A percentile compares a stretch with the other conserved stretches of the same genome.
phyloP scores from a whole-genome alignment of 2,113 vertebrate species.

The Lucifuga dentata region DNA sequence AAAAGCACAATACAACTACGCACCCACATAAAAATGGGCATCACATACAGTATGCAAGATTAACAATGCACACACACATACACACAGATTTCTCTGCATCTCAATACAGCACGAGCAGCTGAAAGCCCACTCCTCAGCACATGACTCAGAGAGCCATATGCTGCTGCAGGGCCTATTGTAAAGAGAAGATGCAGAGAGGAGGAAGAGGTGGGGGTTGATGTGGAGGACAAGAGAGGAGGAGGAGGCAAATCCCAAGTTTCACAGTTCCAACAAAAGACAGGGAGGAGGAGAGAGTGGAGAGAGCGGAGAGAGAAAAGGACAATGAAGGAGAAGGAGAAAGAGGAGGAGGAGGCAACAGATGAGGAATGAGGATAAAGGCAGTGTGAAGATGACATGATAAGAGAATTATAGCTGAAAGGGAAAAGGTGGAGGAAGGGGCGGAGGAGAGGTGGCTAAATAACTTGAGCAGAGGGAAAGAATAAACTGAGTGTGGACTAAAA shows the following conservation, averaged over 20 bases:
- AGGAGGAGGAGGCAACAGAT: constrained; percentile 57
- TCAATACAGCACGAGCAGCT: constrained; percentile 46
- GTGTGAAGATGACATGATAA: constrained; percentile 45
- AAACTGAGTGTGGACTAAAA: background rate
- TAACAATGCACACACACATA: background rate
- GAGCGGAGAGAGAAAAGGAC: constrained; percentile 1
- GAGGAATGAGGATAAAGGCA: constrained; percentile 47
- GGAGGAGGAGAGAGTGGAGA: constrained; percentile 53
- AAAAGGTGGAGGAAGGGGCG: constrained; percentile 24
- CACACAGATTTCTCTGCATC: constrained; percentile 19
- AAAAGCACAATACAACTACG: too few relatives aligned
- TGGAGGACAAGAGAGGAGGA: constrained; percentile 51
- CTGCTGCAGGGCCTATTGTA: constrained; percentile 70
- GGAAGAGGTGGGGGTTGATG: constrained; percentile 38
- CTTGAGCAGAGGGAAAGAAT: constrained; percentile 1
- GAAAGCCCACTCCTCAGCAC: constrained; percentile 53
- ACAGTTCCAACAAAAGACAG: constrained; percentile 61
- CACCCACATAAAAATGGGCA: background rate
- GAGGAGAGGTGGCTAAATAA: constrained; percentile 26
- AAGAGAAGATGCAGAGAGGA: constrained; percentile 48
- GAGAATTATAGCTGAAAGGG: constrained; percentile 14
- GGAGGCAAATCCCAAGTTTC: constrained; percentile 55
- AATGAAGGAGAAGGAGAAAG: constrained; percentile 42
- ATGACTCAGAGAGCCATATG: constrained; percentile 75
- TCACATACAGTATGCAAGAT: background rate